Base-by-base conservation (phyloP, 2,888 invertebrate species). In the Orchesella flavescens region DNA sequence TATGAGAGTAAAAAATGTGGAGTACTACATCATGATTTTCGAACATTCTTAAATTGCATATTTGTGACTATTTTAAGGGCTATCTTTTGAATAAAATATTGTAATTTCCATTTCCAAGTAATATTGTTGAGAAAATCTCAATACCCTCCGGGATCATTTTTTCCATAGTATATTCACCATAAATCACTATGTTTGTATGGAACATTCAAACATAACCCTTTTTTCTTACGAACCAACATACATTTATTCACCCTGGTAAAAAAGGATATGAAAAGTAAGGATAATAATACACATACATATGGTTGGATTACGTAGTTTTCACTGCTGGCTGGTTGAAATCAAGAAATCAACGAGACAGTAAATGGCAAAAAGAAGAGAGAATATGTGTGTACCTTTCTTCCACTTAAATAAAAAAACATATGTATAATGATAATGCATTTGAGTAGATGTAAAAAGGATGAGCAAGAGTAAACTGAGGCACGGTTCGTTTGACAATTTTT, bases 401-500 rank as follows among this genome's bases (percentile, higher is more conserved):
- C n/a, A n/a, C n/a, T 13, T 55, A n/a, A n/a, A n/a, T 1, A n/a
- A 59, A 59, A 59, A 59, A 17, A 59, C 10, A 49, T 9, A 9
- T 44, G 44, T 44, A 44, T 12, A 49, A 49, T 49, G 15, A 3
- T 49, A 49, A 15, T n/a, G 15, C n/a, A 49, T 49, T 2, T 49
- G 49, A 49, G n/a, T 15, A 49, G n/a, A 49, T 7, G 12, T 15
- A 49, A 15, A 3, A n/a, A 66, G n/a, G n/a, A n/a, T n/a, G n/a
- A n/a, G n/a, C 53, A 66, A 13, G 13, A 76, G 55, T 53, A 49
- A 44, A 57, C 17, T 68, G 24, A 68, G 21, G 72, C 53, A 68
- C 21, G 79, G 79, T 79, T 79, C 79, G 79, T 79, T 79, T 59
- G 65, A 12, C 79, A 80, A 80, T 79, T 73, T 12, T 49, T 7